These are phyloP conservation scores for Schmidtea mediterranea DNA, from an alignment of 1,140 invertebrate species.

Conservation along the genomic window DNA sequence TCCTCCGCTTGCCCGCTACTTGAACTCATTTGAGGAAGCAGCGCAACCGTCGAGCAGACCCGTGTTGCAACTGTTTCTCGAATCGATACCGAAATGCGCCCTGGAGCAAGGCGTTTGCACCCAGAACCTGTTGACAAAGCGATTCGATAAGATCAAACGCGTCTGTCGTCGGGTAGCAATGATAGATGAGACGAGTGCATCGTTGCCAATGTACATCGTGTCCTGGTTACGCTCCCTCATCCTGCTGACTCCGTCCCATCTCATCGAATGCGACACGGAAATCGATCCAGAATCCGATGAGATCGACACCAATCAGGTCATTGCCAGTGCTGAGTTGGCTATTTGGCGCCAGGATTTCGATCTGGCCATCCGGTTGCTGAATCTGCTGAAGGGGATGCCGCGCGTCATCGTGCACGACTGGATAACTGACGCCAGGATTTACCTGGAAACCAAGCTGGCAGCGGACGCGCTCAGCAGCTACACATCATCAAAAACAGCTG, in stretches of 20 bases:
- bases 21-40: no score
- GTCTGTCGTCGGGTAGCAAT: conserved; percentile 41
- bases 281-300: no score
- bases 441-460: conserved; percentile 65
- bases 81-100: conserved; percentile 37
- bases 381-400: conserved; percentile 54
- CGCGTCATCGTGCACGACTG: conserved; percentile 51
- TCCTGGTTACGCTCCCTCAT: conserved; percentile 34
- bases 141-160: conserved; percentile 44
- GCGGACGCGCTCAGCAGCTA: conserved; percentile 43
- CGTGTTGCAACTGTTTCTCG: no score
- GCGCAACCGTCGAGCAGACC: no score
- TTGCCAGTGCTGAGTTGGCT: no score
- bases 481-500: no score
- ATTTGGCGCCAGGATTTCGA: conserved; percentile 54
- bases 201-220: conserved; percentile 48
- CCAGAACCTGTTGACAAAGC: conserved; percentile 49
- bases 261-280: conserved; percentile 8
- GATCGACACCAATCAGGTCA: no score
- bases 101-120: conserved; percentile 49
- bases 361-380: conserved; percentile 58
- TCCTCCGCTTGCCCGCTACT: conserved; percentile 5
- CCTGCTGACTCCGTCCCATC: conserved; percentile 35
- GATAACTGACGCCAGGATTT: conserved; percentile 50
- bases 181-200: conserved; percentile 47